Percentiles rank a stretch among this genome's conserved stretches.
phyloP scores from a whole-genome alignment of 1,140 invertebrate species.

The Drosophila persimilis region DNA sequence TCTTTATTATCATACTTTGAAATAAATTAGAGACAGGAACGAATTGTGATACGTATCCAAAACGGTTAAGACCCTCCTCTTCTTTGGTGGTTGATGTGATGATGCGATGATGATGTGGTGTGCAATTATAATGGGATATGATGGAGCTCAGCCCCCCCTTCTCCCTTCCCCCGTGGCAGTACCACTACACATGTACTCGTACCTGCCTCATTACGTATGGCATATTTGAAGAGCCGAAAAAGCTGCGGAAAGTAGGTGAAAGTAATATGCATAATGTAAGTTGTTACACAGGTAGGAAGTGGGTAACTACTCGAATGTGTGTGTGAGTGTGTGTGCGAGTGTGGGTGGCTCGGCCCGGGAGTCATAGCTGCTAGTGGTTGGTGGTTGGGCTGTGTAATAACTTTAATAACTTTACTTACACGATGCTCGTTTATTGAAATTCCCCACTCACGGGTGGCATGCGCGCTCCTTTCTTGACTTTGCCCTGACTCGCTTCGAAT shows the following conservation, averaged over 20 bases:
- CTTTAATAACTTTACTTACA: slow-evolving; percentile 79
- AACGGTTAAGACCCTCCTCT: too few relatives aligned
- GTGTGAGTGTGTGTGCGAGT: neutral
- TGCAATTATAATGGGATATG: too few relatives aligned
- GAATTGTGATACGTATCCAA: too few relatives aligned
- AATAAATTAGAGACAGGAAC: too few relatives aligned
- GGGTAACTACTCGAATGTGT: slow-evolving; percentile 14
- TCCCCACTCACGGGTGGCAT: slow-evolving; percentile 34
- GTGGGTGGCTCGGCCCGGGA: neutral
- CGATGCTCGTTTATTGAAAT: slow-evolving; percentile 64
- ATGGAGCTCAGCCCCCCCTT: too few relatives aligned
- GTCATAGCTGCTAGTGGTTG: slow-evolving; percentile 1
- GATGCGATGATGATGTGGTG: too few relatives aligned
- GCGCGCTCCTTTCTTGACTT: slow-evolving; percentile 45
- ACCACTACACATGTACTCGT: slow-evolving; percentile 11
- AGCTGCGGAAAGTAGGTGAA: slow-evolving; percentile 60
- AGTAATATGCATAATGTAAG: slow-evolving; percentile 63
- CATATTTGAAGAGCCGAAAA: slow-evolving; percentile 51
- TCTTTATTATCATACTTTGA: too few relatives aligned
- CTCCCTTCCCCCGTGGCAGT: neutral
- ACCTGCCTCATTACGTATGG: slow-evolving; percentile 49
- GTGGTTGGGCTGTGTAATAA: slow-evolving; percentile 42
- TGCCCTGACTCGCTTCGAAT: slow-evolving; percentile 25
- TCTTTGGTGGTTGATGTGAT: too few relatives aligned
- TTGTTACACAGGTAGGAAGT: slow-evolving; percentile 6